These are phyloP conservation scores for Pavo muticus DNA, from an alignment of 2,113 vertebrate genomes.

Conservation along the genomic window DNA sequence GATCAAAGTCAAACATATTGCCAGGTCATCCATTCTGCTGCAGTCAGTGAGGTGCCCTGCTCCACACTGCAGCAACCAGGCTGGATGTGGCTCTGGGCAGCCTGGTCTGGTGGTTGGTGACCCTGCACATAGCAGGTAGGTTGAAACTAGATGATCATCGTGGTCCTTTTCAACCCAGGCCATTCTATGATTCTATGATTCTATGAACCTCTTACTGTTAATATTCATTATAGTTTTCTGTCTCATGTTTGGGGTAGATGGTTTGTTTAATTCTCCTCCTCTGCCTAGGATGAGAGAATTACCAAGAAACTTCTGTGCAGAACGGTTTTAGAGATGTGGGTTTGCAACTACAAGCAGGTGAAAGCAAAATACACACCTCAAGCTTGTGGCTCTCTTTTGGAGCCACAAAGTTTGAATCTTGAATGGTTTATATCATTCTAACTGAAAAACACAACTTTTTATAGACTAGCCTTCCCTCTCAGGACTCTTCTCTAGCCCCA, in stretches of 20 bases:
- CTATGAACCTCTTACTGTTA: neutral
- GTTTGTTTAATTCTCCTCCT: neutral
- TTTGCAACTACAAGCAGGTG: neutral
- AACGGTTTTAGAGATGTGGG: neutral
- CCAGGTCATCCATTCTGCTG: neutral
- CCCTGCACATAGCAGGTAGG: no score
- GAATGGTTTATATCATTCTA: neutral
- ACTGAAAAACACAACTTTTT: neutral
- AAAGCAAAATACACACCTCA: neutral
- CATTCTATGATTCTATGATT: no score
- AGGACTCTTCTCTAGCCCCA: neutral
- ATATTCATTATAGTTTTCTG: neutral
- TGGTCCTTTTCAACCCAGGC: no score
- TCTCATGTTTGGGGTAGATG: neutral
- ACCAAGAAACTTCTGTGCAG: neutral
- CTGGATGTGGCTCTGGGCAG: no score
- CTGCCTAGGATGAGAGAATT: neutral
- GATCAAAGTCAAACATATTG: neutral
- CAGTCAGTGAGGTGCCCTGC: neutral
- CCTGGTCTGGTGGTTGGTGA: no score
- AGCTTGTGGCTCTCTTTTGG: neutral
- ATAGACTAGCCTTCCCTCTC: neutral
- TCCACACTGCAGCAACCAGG: neutral
- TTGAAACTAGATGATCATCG: no score
- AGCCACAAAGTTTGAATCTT: neutral